Evolutionary conservation across 2,797 vertebrate species (phyloP).

Genomic region (Mycteria americana): DNA sequence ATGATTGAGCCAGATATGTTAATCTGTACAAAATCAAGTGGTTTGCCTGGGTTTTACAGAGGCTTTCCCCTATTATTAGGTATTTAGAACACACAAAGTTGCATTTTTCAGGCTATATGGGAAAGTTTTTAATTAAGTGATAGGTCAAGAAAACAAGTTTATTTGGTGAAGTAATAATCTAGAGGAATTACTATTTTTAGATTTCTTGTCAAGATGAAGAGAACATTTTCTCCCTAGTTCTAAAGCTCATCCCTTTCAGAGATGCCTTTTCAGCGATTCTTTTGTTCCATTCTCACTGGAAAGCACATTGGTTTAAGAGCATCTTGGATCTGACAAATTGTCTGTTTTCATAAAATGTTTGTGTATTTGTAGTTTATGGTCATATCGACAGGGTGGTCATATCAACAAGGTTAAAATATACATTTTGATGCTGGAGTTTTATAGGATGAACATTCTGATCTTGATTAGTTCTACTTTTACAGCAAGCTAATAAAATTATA

Average conservation of each 20-base stretch:
- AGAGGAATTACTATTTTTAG: conserved; percentile 2
- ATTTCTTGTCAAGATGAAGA: neutral
- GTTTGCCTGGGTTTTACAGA: neutral
- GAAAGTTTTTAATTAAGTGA: conserved; percentile 5
- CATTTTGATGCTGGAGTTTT: neutral
- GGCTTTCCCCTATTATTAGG: neutral
- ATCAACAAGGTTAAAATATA: neutral
- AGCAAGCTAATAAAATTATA: neutral
- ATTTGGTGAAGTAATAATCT: neutral
- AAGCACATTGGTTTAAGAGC: neutral
- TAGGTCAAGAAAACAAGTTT: neutral
- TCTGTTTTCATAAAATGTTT: neutral
- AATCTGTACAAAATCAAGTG: conserved; percentile 38
- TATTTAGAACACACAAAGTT: neutral
- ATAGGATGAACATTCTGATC: neutral
- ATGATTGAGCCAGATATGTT: conserved; percentile 38
- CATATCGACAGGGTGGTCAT: neutral
- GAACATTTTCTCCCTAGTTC: neutral
- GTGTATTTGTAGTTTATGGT: neutral
- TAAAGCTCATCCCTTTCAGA: neutral
- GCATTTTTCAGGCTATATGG: neutral
- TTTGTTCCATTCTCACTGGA: neutral
- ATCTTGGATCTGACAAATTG: neutral
- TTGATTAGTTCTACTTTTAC: neutral
- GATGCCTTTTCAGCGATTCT: neutral